These are phyloP conservation scores for Pterostichus madidus DNA, from an alignment of 2,888 invertebrate genomes.

Conservation along the genomic window DNA sequence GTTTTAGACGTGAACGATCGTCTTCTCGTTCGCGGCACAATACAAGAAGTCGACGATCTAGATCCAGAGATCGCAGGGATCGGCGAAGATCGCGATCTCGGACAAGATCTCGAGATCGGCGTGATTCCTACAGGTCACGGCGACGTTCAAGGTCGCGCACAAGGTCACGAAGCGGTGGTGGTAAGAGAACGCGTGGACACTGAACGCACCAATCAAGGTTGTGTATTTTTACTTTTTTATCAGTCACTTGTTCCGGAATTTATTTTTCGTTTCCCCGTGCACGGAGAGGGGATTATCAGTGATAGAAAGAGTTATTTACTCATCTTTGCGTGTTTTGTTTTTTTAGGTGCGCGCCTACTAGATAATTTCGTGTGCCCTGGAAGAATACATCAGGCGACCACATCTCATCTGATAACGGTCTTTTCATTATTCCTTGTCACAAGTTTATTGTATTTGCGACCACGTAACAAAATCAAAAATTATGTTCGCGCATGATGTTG, in stretches of 20 bases:
- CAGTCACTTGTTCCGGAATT: conserved; percentile 35
- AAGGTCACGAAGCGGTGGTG: conserved; percentile 70
- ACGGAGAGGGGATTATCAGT: not conserved
- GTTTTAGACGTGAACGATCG: conserved; percentile 48
- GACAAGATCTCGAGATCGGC: conserved; percentile 67
- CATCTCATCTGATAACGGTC: not conserved
- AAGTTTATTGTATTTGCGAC: conserved; percentile 32
- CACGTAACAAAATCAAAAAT: conserved; percentile 29
- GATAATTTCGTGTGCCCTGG: not conserved
- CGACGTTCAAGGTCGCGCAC: conserved; percentile 67
- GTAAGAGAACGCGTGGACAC: conserved; percentile 72
- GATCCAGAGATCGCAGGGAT: conserved; percentile 68
- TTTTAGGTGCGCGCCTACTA: conserved; percentile 38
- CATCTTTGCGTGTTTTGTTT: conserved; percentile 27
- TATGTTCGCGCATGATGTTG: conserved; percentile 15
- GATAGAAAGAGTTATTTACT: conserved; percentile 14
- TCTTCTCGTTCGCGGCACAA: conserved; percentile 55
- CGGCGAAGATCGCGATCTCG: conserved; percentile 70
- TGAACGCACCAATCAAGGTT: conserved; percentile 69
- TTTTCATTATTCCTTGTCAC: conserved; percentile 19
- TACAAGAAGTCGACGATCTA: conserved; percentile 69
- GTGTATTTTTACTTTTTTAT: conserved; percentile 66
- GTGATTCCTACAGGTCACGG: conserved; percentile 68
- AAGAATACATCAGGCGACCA: not conserved
- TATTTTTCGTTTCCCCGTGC: not conserved